Conservation (phyloP, 2,113 vertebrate species). For the Heterochromis multidens region DNA sequence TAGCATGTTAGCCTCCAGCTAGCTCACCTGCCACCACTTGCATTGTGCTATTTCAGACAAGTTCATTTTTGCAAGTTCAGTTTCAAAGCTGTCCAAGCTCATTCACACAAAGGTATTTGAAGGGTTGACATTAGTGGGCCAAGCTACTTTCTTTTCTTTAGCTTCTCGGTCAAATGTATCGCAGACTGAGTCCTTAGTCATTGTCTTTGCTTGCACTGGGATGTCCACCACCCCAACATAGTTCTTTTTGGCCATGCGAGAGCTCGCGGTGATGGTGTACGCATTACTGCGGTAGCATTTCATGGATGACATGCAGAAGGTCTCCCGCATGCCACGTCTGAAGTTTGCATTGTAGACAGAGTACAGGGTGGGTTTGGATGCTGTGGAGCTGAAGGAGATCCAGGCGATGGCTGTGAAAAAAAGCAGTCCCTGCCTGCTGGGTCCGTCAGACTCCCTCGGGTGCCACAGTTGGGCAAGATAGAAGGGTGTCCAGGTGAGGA, state of each 20-base stretch:
- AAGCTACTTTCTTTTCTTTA: conserved; percentile 90
- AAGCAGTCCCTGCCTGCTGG: conserved; percentile 75
- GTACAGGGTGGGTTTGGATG: conserved; percentile 89
- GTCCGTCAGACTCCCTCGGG: conserved; percentile 66
- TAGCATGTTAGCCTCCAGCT: neutral
- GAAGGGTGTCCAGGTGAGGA: conserved; percentile 89
- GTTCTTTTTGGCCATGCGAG: conserved; percentile 92
- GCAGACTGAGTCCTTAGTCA: conserved; percentile 84
- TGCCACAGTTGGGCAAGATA: conserved; percentile 89
- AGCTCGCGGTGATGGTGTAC: conserved; percentile 93
- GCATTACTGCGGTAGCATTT: conserved; percentile 96
- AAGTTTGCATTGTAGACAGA: conserved; percentile 89
- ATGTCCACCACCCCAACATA: conserved; percentile 88
- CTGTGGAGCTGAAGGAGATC: conserved; percentile 89
- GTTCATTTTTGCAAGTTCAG: neutral
- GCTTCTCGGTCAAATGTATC: conserved; percentile 87
- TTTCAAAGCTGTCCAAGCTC: neutral
- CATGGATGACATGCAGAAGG: conserved; percentile 96
- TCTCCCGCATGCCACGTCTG: conserved; percentile 90
- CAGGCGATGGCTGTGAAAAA: conserved; percentile 81
- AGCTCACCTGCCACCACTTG: neutral
- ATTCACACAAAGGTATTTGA: conserved; percentile 89
- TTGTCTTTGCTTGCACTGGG: conserved; percentile 74
- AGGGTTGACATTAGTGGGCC: conserved; percentile 88
- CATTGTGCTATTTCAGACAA: neutral